phyloP scores from a whole-genome alignment of 2,797 vertebrate species.

The Garrulus glandarius region DNA sequence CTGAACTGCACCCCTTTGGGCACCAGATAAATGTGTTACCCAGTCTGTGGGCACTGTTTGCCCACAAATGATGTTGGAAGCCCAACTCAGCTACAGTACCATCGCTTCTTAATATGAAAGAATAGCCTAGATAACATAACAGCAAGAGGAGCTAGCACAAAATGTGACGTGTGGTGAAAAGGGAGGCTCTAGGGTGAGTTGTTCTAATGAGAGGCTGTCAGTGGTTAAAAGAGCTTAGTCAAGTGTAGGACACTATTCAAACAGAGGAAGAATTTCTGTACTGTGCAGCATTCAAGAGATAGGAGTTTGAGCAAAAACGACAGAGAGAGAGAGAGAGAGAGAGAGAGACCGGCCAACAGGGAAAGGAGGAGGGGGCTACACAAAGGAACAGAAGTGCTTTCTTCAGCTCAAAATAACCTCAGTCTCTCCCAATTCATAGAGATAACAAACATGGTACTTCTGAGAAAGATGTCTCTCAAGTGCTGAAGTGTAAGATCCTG shows the following conservation, averaged over 20 bases:
- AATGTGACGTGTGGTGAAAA: not conserved
- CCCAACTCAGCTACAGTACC: not conserved
- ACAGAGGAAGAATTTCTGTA: not conserved
- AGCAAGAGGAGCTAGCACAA: not conserved
- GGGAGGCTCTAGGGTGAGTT: not conserved
- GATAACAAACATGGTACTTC: not conserved
- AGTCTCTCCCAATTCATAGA: not conserved
- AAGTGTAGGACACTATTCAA: constrained; percentile 3
- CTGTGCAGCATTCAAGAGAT: not conserved
- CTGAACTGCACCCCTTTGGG: not conserved
- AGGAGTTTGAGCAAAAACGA: not conserved
- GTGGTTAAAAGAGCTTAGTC: not conserved
- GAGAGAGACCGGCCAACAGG: rapidly evolving
- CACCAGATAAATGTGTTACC: not conserved
- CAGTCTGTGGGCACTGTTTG: not conserved
- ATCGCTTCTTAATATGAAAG: not conserved
- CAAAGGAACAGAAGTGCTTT: constrained; percentile 26
- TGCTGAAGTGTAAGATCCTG: not conserved
- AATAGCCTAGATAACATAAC: not conserved
- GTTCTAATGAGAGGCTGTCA: constrained; percentile 24
- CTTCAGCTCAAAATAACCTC: not conserved
- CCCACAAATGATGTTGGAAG: not conserved
- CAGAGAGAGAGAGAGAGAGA: not conserved
- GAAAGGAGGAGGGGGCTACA: not conserved
- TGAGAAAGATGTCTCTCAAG: not conserved